Conservation (phyloP, 1,140 invertebrate genomes). For the Daktulosphaira vitifoliae region DNA sequence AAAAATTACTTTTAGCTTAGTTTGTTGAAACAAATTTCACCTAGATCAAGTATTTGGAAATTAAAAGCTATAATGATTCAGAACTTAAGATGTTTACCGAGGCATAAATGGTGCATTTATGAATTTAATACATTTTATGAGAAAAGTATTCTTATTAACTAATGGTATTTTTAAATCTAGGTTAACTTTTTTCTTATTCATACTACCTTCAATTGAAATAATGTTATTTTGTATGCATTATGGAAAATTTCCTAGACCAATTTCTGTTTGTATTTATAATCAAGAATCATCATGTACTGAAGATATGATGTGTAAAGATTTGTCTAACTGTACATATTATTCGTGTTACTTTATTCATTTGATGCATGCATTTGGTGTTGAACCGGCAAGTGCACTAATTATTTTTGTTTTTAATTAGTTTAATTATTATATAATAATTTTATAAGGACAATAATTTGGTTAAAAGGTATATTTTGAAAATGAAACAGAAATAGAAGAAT, state of each 20-base stretch:
- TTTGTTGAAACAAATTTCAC: background rate
- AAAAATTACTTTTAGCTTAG: no score
- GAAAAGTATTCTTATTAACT: background rate
- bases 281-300: slow-evolving; percentile 3
- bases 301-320: background rate
- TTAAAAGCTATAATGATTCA: background rate
- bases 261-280: slow-evolving; percentile 11
- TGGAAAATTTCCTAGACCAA: background rate
- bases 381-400: background rate
- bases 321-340: background rate
- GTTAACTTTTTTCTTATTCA: background rate
- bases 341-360: background rate
- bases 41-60: slow-evolving; percentile 17
- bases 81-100: background rate
- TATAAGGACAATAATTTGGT: no score
- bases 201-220: slow-evolving; percentile 7
- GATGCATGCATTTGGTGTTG: background rate
- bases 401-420: no score
- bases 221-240: background rate
- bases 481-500: background rate
- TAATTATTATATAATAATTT: no score
- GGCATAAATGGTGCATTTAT: background rate
- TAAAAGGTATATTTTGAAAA: background rate
- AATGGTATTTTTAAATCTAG: background rate
- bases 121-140: background rate